Conservation (phyloP, 2,888 invertebrate genomes). For the Timandra comae region DNA sequence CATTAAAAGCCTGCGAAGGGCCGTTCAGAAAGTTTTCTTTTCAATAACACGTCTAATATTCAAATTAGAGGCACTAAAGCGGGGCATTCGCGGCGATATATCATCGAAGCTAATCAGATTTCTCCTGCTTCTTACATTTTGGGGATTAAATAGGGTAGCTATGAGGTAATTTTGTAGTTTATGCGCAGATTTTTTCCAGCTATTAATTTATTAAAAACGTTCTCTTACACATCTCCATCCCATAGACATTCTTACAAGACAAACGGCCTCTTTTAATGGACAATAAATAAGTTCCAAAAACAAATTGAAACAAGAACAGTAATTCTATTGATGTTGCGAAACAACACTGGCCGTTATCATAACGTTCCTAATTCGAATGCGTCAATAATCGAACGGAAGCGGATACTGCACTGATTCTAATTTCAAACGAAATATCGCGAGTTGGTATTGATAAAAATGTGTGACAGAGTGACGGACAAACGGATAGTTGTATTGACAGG, state of each 20-base stretch:
- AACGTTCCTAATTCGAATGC: conserved; percentile 65
- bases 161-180: conserved; percentile 23
- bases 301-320: conserved; percentile 16
- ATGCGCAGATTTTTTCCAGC: conserved; percentile 12
- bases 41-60: conserved; percentile 77
- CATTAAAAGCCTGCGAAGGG: conserved; percentile 68
- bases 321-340: conserved; percentile 18
- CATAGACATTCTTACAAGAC: no score
- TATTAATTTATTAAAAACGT: conserved; percentile 11
- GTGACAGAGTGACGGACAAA: conserved; percentile 38
- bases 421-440: conserved; percentile 71
- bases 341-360: conserved; percentile 48
- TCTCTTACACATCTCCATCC: conserved; percentile 2
- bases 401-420: conserved; percentile 75
- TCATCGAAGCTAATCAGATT: conserved; percentile 53
- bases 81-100: conserved; percentile 66
- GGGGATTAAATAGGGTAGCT: conserved; percentile 25
- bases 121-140: conserved; percentile 24
- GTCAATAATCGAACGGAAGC: conserved; percentile 72
- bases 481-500: conserved; percentile 64
- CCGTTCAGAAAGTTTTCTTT: conserved; percentile 71
- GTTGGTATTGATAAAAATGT: conserved; percentile 72
- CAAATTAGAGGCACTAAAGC: conserved; percentile 71
- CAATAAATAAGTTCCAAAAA: conserved; percentile 1
- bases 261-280: no score